Conservation (phyloP, 2,113 vertebrate genomes). For the Tapirus terrestris region DNA sequence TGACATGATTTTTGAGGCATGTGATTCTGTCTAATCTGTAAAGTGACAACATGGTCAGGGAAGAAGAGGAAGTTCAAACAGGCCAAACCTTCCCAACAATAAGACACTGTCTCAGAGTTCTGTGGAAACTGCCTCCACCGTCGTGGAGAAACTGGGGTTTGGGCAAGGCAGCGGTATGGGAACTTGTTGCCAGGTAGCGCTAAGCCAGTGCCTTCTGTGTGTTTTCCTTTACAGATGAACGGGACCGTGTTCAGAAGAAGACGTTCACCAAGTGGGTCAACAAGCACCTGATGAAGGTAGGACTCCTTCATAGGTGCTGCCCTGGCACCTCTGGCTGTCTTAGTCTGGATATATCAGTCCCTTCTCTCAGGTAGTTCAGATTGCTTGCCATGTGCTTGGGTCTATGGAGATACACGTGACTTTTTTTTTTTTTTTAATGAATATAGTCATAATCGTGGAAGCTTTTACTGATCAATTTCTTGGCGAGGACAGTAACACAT, state of each 20-base stretch:
- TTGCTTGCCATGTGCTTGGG: neutral
- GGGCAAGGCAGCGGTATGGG: neutral
- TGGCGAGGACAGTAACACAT: neutral
- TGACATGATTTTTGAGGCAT: conserved; percentile 2
- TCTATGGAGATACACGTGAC: neutral
- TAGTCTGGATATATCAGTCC: neutral
- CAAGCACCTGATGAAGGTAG: conserved; percentile 99
- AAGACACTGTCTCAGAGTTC: neutral
- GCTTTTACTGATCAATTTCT: neutral
- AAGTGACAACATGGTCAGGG: neutral
- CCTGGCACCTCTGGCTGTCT: neutral
- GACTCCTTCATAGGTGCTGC: neutral
- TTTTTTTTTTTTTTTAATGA: neutral
- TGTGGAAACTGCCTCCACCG: neutral
- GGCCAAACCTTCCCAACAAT: neutral
- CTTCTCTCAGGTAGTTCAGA: neutral
- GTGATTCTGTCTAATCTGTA: neutral
- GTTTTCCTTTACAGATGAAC: conserved; percentile 92
- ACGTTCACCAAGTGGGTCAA: conserved; percentile 99
- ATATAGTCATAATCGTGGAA: neutral
- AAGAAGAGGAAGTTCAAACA: neutral
- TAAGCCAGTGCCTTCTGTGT: conserved; percentile 76
- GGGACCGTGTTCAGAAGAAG: conserved; percentile 99
- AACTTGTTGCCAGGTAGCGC: neutral
- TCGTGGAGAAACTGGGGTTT: neutral